These are phyloP conservation scores for Regulus satrapa DNA, from an alignment of 2,113 vertebrate genomes.

Conservation along the genomic window DNA sequence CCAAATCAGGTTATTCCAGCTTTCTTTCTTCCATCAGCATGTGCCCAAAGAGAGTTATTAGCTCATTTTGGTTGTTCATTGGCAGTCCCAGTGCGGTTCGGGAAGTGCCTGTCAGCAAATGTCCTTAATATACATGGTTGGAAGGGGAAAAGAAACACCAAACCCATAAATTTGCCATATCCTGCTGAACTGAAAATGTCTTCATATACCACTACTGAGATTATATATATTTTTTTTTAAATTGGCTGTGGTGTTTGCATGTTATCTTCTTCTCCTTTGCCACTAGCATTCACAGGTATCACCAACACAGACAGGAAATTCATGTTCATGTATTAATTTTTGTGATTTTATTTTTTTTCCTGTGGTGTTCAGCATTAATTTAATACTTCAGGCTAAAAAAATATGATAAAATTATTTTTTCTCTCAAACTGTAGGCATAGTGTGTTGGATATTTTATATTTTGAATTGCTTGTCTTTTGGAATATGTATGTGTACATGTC, in stretches of 20 bases:
- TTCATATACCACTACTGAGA: not conserved
- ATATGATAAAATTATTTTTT: not conserved
- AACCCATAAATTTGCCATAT: not conserved
- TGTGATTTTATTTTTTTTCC: not conserved
- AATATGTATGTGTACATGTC: not conserved
- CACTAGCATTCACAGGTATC: not conserved
- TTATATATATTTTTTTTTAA: not conserved
- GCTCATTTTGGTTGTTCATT: slow-evolving; percentile 35
- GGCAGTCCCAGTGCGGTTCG: not conserved
- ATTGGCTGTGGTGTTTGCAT: not conserved
- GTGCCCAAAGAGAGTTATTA: slow-evolving; percentile 61
- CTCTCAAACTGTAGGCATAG: not conserved
- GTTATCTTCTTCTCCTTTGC: not conserved
- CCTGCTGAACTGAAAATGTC: not conserved
- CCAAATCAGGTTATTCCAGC: slow-evolving; percentile 30
- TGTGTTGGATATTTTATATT: not conserved
- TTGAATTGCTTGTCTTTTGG: not conserved
- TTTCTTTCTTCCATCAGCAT: slow-evolving; percentile 2
- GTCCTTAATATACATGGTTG: not conserved
- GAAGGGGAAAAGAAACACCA: not conserved
- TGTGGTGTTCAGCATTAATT: not conserved
- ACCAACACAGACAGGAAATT: not conserved
- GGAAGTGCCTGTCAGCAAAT: slow-evolving; percentile 26
- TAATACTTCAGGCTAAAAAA: not conserved
- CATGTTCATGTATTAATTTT: not conserved